Base-by-base conservation (phyloP, 2,888 invertebrate genomes). In the Pyralis farinalis region DNA sequence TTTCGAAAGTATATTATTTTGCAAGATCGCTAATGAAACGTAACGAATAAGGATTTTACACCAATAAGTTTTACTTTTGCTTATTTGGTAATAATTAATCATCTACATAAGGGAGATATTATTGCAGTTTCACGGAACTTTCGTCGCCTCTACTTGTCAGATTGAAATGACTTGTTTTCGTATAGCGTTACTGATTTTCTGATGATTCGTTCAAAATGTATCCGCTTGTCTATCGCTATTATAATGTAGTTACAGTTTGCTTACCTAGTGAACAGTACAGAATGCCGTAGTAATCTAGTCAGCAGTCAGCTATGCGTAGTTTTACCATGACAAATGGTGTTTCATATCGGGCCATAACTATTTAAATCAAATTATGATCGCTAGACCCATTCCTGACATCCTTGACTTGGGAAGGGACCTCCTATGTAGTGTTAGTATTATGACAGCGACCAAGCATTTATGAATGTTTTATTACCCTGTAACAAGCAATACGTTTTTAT, bases 1-100 rank as follows among this genome's bases (percentile, higher is more conserved):
- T 73, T 81, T 76, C 76, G 75, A 78, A 80, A 76, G 74, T 64
- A 60, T 61, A 64, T 68, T 66, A 69, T 62, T 25, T 25, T 25
- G 7, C n/a, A 25, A 25, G 63, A 16, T 16, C 16, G 16, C 16
- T 16, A 16, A 16, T 16, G 16, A 16, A 16, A 3, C 16, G 16
- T 16, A 16, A 16, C 16, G 16, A 16, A 16, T 16, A 16, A 16
- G 16, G 16, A 16, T 16, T 16, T 2, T 4, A 16, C n/a, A n/a
- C n/a, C n/a, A n/a, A n/a, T n/a, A 16, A 4, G 4, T 16, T 16
- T 16, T 16, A 16, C 16, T 16, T 16, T 16, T 16, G 4, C 16
- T 3, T 16, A 16, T 16, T 16, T 16, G 16, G 16, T 4, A 16
- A 16, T 16, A 16, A 16, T 16, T 16, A 16, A 16, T 16, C 16